Evolutionary conservation across 2,888 invertebrate genomes (phyloP), one percentile per base, ranked within the genome.

Genomic region (Caenorhabditis becei): DNA sequence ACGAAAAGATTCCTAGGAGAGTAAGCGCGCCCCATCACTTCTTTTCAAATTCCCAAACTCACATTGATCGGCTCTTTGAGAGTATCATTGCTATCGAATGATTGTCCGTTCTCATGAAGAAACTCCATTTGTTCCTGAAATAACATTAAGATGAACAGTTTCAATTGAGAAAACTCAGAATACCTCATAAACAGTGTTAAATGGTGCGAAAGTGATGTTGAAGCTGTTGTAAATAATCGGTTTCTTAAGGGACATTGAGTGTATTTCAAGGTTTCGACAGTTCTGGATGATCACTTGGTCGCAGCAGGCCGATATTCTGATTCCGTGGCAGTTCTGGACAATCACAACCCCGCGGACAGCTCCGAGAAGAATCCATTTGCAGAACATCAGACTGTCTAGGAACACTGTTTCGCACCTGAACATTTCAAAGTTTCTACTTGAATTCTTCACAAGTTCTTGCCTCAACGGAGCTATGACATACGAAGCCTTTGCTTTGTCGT

Each of bases 401-500:
- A 80, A 74, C 3, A 74, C 80, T 3, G 80, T 62, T 37, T 80
- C 80, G n/a, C 56, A 56, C 53, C 72, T 78, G 63, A n/a, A 77
- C 51, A 47, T n/a, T 11, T 11, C 26, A 11, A 7, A 7, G 32
- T 32, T 4, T 32, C 32, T 4, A 4, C 5, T 32, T 10, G 32
- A 4, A 10, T 4, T 32, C 10, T 10, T 32, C 32, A n/a, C n/a
- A n/a, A n/a, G n/a, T 32, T 32, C 32, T 32, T 32, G 49, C 23
- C 79, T 67, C 28, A 72, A 53, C 7, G 72, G 72, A 7, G 54
- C 80, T 24, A 80, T 74, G 24, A 80, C 58, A n/a, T 62, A 80
- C 20, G 80, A 80, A 10, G 80, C 80, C 23, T 80, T 80, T 8
- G 74, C 63, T 59, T 74, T 80, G 51, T 80, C 80, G 56, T 80